phyloP scores from a whole-genome alignment of 1,140 invertebrate genomes.

The Stegodyphus mimosarum region DNA sequence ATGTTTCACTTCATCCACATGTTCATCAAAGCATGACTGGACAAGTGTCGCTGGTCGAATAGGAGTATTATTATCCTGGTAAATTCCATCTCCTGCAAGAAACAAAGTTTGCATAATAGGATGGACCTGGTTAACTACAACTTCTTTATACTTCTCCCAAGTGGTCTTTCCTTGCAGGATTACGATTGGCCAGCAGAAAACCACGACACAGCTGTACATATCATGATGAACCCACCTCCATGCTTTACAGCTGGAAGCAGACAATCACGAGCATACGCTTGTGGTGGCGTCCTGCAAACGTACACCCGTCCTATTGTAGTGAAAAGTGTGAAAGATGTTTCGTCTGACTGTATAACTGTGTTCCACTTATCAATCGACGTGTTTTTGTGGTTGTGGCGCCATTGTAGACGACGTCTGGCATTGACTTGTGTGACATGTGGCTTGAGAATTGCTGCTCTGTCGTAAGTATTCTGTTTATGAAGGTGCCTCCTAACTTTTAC shows the following conservation, averaged over 20 bases:
- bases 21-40: not conserved
- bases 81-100: constrained; percentile 1
- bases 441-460: not conserved
- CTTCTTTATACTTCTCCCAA: not conserved
- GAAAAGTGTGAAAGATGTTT: not conserved
- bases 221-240: not conserved
- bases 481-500: not conserved
- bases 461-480: constrained; percentile 6
- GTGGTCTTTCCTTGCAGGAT: not conserved
- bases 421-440: constrained; percentile 1
- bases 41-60: not conserved
- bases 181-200: not conserved
- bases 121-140: not conserved
- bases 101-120: not conserved
- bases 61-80: not conserved
- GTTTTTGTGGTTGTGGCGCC: not conserved
- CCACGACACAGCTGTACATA: not conserved
- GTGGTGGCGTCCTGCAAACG: not conserved
- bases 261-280: not conserved
- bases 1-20: not conserved
- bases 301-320: not conserved
- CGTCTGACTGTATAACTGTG: not conserved
- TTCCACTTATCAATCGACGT: not conserved
- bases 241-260: not conserved
- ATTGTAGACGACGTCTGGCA: not conserved